Base-by-base conservation (phyloP, 1,140 invertebrate genomes). In the Platorchestia sp. region DNA sequence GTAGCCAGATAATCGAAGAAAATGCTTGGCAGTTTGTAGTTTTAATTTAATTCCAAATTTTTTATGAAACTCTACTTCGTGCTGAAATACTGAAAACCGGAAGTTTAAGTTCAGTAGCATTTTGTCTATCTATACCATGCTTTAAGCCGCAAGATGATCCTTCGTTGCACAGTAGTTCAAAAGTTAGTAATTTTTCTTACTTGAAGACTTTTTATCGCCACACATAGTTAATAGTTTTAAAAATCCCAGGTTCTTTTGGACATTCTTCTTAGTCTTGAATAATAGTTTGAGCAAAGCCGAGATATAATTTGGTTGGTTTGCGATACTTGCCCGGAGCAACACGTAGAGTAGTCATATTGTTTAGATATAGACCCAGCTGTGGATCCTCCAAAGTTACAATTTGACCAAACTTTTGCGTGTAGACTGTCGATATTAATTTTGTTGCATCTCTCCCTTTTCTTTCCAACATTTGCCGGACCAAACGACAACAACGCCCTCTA, bases 401-500 rank as follows among this genome's bases (percentile, higher is more conserved):
- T 89, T 89, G n/a, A 44, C 87, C n/a, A 40, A 44, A 93, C 36
- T 93, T 93, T 93, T 45, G 45, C 91, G 45, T 93, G 91, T 93
- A 93, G 91, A 45, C 43, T 93, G 41, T 93, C 44, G 91, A 93
- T 93, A 93, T 93, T 93, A 93, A 93, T 93, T 93, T 93, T 47
- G 45, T 93, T 93, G 91, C 91, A 93, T 93, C 91, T 93, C 91
- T 93, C 91, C 91, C 91, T 93, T 93, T 93, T 93, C 91, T 93
- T 93, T 93, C 43, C 91, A 93, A 93, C 91, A 93, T 93, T 45
- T 93, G 41, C 91, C 45, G 91, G 91, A 93, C 45, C 91, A 47
- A 93, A 93, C 87, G 87, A 75, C 59, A 93, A 93, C 87, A 89
- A 89, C 87, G 43, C 87, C 43, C 41, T 7, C 41, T 42, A 44